Base-by-base conservation (phyloP, 2,113 vertebrate genomes). In the Chloropsis cyanopogon region DNA sequence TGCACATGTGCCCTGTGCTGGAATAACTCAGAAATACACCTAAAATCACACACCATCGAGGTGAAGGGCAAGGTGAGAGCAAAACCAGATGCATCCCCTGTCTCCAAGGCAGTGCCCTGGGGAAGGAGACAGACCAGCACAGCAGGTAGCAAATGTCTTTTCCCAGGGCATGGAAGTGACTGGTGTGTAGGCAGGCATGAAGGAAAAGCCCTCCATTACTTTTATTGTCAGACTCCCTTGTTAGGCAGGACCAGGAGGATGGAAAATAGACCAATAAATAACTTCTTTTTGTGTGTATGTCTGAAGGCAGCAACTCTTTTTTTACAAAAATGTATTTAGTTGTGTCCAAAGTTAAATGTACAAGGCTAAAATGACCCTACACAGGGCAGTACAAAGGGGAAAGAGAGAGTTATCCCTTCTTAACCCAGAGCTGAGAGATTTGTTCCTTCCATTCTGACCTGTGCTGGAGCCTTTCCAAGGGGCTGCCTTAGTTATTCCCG, bases 171-270 rank as follows among this genome's bases (percentile, higher is more conserved):
- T 53, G 73, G 65, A 71, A 79, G 84, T 91, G 65, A 57, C 81
- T 85, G 86, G 49, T 85, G 89, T 76, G 77, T 92, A 87, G 89
- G 91, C 73, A 97, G 86, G 84, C 89, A 92, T 53, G 81, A 87
- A 93, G 65, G 46, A 71, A 93, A 78, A 86, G 8, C 31, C 64
- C 53, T 54, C 69, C 73, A 26, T 68, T 65, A 20, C 69, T 57
- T 75, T 61, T 65, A 59, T 53, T 50, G 57, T 89, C 84, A 79
- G 53, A 35, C 61, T 84, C 29, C 41, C 65, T 64, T 64, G 72
- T 66, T 68, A 88, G 89, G 52, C 42, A 92, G 57, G 80, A 41
- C 41, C 44, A 89, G 44, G 35, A 71, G 72, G 61, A 57, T 31
- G 49, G 64, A 56, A 92, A 91, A 82, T 4, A 95, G 29, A 82